phyloP scores from a whole-genome alignment of 2,888 invertebrate genomes.

The Diadegma fenestrale region DNA sequence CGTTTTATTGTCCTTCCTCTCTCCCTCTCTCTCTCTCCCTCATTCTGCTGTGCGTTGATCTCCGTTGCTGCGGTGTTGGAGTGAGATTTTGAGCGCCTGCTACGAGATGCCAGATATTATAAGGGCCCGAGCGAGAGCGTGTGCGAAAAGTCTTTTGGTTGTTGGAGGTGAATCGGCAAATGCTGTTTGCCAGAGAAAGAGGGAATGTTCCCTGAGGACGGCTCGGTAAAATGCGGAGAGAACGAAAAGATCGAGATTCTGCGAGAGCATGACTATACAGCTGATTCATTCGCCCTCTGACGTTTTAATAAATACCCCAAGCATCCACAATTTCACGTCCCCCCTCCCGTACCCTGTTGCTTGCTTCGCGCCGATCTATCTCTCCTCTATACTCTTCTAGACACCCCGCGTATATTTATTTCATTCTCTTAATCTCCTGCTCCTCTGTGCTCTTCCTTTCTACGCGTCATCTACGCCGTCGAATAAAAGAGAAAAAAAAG shows the following conservation, averaged over 20 bases:
- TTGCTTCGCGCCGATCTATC: conserved; percentile 28
- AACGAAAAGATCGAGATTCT: conserved; percentile 32
- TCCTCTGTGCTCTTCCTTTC: conserved; percentile 31
- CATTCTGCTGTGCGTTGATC: background rate
- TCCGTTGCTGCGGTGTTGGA: conserved; percentile 52
- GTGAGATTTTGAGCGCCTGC: conserved; percentile 44
- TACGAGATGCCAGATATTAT: conserved; percentile 61
- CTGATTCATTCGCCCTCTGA: conserved; percentile 70
- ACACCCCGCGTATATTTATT: conserved; percentile 61
- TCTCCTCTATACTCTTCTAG: conserved; percentile 40
- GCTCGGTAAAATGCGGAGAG: conserved; percentile 29
- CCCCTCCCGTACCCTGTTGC: background rate
- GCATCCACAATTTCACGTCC: conserved; percentile 41
- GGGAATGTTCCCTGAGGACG: conserved; percentile 46
- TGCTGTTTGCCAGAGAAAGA: background rate
- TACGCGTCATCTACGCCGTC: conserved; percentile 31
- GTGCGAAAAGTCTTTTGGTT: conserved; percentile 45
- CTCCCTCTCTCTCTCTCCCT: conserved; percentile 9
- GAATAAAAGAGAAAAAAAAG: conserved; percentile 21
- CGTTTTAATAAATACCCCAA: conserved; percentile 70
- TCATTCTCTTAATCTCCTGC: conserved; percentile 65
- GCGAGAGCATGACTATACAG: conserved; percentile 42
- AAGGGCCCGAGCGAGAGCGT: conserved; percentile 38
- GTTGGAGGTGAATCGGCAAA: conserved; percentile 33
- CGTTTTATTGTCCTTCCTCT: conserved; percentile 30